Evolutionary conservation across 2,888 invertebrate genomes (phyloP).

Genomic region (Ditylenchus weischeri): DNA sequence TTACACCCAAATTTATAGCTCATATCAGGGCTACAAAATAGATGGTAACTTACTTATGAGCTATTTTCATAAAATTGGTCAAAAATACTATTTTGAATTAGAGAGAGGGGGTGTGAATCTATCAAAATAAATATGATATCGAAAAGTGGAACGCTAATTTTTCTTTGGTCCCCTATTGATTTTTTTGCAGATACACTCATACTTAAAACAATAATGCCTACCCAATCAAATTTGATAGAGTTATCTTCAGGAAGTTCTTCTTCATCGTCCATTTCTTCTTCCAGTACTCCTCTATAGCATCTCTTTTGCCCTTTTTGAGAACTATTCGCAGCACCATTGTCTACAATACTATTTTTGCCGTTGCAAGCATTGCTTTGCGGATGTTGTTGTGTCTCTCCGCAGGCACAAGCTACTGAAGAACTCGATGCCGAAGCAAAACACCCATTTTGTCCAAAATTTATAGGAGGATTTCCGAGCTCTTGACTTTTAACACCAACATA

Average conservation of each 20-base stretch:
- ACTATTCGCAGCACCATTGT: not conserved
- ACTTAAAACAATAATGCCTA: not conserved
- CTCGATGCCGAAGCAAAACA: not conserved
- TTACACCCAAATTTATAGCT: too few relatives aligned
- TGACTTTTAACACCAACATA: too few relatives aligned
- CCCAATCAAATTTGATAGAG: conserved; percentile 27
- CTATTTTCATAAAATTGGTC: too few relatives aligned
- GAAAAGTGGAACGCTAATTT: too few relatives aligned
- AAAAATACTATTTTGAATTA: too few relatives aligned
- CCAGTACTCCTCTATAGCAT: conserved; percentile 3
- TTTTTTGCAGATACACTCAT: too few relatives aligned
- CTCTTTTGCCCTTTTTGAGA: conserved; percentile 16
- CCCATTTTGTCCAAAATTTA: not conserved
- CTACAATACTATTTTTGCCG: not conserved
- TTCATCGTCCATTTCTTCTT: conserved; percentile 14
- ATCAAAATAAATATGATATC: too few relatives aligned
- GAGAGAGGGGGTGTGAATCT: too few relatives aligned
- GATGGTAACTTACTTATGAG: too few relatives aligned
- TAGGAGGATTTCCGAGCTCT: too few relatives aligned
- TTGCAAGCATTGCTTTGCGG: not conserved
- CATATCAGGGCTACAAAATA: too few relatives aligned
- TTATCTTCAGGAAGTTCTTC: conserved; percentile 14
- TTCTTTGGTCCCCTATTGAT: too few relatives aligned
- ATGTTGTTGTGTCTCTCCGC: not conserved
- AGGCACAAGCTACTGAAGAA: not conserved